These are phyloP conservation scores for Ormia ochracea DNA, from an alignment of 2,888 invertebrate genomes.

Conservation along the genomic window DNA sequence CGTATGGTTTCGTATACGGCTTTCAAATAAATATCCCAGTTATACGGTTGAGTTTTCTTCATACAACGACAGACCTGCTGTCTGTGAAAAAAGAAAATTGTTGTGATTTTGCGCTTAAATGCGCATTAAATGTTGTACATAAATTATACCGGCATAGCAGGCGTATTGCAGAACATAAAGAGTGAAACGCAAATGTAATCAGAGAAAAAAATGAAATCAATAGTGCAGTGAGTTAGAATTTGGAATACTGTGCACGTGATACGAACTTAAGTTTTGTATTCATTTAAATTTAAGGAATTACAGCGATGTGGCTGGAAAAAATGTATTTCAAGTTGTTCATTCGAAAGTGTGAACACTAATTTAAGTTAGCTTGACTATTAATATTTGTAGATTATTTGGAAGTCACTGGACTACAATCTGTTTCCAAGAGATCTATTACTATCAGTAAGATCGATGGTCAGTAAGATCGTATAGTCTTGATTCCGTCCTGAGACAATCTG, in stretches of 20 bases:
- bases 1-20: neutral
- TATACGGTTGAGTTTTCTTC: slow-evolving; percentile 38
- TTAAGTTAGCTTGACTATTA: no score
- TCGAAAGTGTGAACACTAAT: no score
- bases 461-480: no score
- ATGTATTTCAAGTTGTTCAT: no score
- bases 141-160: slow-evolving; percentile 44
- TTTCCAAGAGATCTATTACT: no score
- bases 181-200: no score
- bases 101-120: slow-evolving; percentile 60
- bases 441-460: no score
- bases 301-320: no score
- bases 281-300: neutral
- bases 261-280: neutral
- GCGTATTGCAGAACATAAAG: slow-evolving; percentile 14
- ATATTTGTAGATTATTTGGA: no score
- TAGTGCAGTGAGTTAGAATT: neutral
- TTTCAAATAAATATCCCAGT: slow-evolving; percentile 52
- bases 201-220: neutral
- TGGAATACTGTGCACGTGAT: neutral
- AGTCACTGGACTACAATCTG: no score
- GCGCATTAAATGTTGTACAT: slow-evolving; percentile 58
- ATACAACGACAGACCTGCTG: slow-evolving; percentile 27
- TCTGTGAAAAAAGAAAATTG: slow-evolving; percentile 36
- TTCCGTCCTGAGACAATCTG: no score